These are phyloP conservation scores for Dasypogon diadema DNA, from an alignment of 2,888 invertebrate species.

Conservation along the genomic window DNA sequence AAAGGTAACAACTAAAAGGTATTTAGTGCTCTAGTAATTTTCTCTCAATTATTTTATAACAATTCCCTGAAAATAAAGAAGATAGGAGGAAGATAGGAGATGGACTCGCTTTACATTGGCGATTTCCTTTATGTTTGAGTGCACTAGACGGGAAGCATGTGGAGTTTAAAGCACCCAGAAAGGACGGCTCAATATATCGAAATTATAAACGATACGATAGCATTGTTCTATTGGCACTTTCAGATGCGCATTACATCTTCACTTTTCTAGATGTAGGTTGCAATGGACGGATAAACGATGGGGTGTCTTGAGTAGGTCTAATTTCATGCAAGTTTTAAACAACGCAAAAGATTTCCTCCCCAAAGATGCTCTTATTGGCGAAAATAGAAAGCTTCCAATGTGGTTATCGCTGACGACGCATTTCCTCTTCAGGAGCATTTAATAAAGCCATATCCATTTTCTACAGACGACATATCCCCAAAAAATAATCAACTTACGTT, in stretches of 20 bases:
- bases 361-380: neutral
- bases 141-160: neutral
- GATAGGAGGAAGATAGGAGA: no score
- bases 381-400: neutral
- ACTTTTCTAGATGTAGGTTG: neutral
- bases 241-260: neutral
- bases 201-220: neutral
- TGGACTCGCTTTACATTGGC: neutral
- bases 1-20: no score
- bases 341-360: neutral
- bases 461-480: neutral
- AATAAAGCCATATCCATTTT: neutral
- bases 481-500: neutral
- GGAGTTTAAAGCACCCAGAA: neutral
- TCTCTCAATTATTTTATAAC: no score
- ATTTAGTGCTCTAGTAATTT: no score
- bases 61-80: no score
- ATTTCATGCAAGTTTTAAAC: neutral
- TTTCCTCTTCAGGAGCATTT: neutral
- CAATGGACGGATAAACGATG: neutral
- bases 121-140: neutral
- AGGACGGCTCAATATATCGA: neutral
- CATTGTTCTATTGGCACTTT: neutral
- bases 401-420: neutral
- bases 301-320: neutral